Evolutionary conservation across 1,140 invertebrate genomes (phyloP), one percentile per base, ranked within the genome.

Genomic region (Triops cancriformis): DNA sequence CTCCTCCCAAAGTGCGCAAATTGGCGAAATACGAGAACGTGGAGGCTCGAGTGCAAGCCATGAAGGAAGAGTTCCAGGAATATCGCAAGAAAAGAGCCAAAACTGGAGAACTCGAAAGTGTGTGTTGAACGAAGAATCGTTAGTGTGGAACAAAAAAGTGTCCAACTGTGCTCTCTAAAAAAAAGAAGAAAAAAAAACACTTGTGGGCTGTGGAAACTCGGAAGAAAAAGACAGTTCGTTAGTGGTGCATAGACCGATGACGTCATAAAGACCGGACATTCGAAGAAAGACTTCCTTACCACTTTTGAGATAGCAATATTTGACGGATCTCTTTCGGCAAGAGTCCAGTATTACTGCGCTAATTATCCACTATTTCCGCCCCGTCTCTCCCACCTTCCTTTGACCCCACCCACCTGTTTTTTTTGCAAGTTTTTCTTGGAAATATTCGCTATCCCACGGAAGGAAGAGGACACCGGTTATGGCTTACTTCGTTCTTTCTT

Each of bases 1-100:
- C 77, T 27, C 64, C 64, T 27, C 72, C 72, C 27, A 31, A 76
- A 18, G 64, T 73, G n/a, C 51, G 41, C 73, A 81, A 79, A 77
- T 79, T 80, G 42, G 85, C 88, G 43, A 88, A 89, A 7, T 90
- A 91, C 74, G 91, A 93, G 81, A 94, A 94, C 84, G 93, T 95
- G 80, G 94, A 95, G 82, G 93, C 94, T 4, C 87, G 96, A 74
- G 93, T 97, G 76, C 92, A 95, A 80, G 94, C 94, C 41, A 95
- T 98, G 92, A 95, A 96, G 81, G 93, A 96, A 83, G 95, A 98
- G 84, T 98, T 97, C 85, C 91, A 96, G 83, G 92, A 95, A 83
- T 97, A 96, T 85, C 88, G 94, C 76, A 91, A 94, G 82, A 87
- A 94, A 51, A 94, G 96, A 84, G 93, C 93, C 73, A 82, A 85